A percentile compares a stretch with the other conserved stretches of the same genome.
Evolutionary conservation across 1,140 invertebrate species (phyloP).

Genomic region (Zeugodacus cucurbitae): DNA sequence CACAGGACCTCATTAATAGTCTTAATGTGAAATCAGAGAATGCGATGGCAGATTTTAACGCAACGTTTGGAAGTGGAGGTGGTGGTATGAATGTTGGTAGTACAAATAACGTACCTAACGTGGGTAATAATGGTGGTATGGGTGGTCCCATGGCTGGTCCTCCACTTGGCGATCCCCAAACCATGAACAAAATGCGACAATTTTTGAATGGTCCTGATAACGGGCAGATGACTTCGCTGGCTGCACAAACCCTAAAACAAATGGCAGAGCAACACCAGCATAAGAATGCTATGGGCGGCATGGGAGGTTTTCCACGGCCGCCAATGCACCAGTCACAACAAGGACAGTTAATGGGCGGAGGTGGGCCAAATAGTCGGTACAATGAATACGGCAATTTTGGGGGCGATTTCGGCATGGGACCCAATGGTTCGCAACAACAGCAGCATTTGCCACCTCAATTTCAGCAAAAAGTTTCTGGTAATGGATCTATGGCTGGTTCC

Average conservation of each 20-base stretch:
- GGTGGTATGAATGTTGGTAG: slow-evolving; percentile 52
- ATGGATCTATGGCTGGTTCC: slow-evolving; percentile 28
- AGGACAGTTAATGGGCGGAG: slow-evolving; percentile 51
- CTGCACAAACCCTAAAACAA: slow-evolving; percentile 92
- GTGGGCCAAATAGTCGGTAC: slow-evolving; percentile 52
- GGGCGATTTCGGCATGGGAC: slow-evolving; percentile 54
- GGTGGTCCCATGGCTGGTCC: slow-evolving; percentile 30
- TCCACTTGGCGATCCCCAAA: slow-evolving; percentile 49
- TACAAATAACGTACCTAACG: slow-evolving; percentile 48
- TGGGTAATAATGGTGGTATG: slow-evolving; percentile 44
- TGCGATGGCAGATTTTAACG: slow-evolving; percentile 49
- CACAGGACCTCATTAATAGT: slow-evolving; percentile 63
- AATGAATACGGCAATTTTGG: slow-evolving; percentile 59
- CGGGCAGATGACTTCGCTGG: slow-evolving; percentile 74
- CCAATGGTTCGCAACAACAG: slow-evolving; percentile 54
- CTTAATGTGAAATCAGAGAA: slow-evolving; percentile 61
- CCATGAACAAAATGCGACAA: slow-evolving; percentile 55
- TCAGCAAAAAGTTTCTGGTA: slow-evolving; percentile 59
- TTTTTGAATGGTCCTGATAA: slow-evolving; percentile 61
- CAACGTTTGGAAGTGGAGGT: slow-evolving; percentile 45
- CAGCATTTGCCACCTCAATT: slow-evolving; percentile 63
- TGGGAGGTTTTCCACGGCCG: slow-evolving; percentile 63
- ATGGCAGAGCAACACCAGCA: slow-evolving; percentile 97
- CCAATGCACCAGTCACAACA: slow-evolving; percentile 59
- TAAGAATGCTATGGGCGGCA: slow-evolving; percentile 75